Percentiles rank a stretch among this genome's conserved stretches.
Evolutionary conservation across 2,888 invertebrate genomes (phyloP).

Genomic region (Hypomecis atomaria): DNA sequence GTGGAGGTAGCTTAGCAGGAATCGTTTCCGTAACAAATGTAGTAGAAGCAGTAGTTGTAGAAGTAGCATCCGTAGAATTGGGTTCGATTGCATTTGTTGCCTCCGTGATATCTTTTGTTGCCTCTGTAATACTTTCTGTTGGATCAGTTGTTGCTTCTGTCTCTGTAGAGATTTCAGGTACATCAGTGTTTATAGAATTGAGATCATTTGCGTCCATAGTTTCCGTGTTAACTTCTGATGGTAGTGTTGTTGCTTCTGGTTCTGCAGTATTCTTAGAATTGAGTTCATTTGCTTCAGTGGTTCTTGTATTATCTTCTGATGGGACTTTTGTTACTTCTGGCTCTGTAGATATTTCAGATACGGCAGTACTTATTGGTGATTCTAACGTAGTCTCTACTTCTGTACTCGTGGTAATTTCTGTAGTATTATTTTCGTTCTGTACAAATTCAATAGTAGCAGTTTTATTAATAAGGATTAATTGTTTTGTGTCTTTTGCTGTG

Average conservation of each 20-base stretch:
- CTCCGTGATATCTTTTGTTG: background rate
- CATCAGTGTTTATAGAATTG: background rate
- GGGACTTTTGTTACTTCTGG: too few relatives aligned
- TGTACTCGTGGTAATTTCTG: background rate
- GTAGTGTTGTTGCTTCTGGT: too few relatives aligned
- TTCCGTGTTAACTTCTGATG: too few relatives aligned
- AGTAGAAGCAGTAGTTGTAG: background rate
- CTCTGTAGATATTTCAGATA: background rate
- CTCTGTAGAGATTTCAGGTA: constrained; percentile 5
- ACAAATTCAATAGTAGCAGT: background rate
- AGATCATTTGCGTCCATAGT: too few relatives aligned
- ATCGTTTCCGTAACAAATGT: background rate
- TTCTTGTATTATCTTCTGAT: too few relatives aligned
- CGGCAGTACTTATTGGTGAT: background rate
- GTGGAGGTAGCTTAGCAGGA: background rate
- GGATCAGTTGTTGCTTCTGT: background rate
- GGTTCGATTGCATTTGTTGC: background rate
- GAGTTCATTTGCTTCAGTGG: too few relatives aligned
- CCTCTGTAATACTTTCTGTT: background rate
- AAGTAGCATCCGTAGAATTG: background rate
- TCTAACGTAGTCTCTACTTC: constrained; percentile 10
- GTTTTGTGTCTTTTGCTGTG: background rate
- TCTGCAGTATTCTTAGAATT: background rate
- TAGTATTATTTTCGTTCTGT: background rate
- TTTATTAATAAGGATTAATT: background rate